Percentiles rank a stretch among this genome's conserved stretches.
These are phyloP conservation scores for Ophioninae sp. DNA, from an alignment of 2,888 invertebrate genomes.

Conservation along the genomic window DNA sequence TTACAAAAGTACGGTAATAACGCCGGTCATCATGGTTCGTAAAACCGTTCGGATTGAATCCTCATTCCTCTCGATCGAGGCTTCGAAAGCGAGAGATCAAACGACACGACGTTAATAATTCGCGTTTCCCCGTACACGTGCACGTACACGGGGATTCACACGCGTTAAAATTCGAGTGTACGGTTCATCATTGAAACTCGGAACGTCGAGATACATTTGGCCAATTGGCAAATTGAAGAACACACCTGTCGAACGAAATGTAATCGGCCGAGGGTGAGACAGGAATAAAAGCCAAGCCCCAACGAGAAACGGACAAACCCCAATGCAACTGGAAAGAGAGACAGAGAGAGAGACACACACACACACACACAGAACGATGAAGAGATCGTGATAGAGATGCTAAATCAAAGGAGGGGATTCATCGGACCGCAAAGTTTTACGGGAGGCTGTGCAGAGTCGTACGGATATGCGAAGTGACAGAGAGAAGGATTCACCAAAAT, in stretches of 20 bases:
- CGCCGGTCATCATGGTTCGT: not conserved
- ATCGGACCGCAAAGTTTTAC: constrained; percentile 68
- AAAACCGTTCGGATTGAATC: constrained; percentile 18
- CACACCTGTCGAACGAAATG: constrained; percentile 78
- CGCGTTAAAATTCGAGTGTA: not conserved
- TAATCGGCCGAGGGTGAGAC: constrained; percentile 68
- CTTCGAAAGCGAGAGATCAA: constrained; percentile 67
- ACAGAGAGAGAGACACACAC: constrained; percentile 58
- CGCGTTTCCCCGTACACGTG: constrained; percentile 30
- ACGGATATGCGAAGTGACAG: constrained; percentile 69
- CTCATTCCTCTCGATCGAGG: constrained; percentile 49
- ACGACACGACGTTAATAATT: constrained; percentile 60
- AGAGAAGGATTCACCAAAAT: constrained; percentile 68
- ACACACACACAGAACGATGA: constrained; percentile 64
- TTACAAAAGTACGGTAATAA: constrained; percentile 15
- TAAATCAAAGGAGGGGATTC: constrained; percentile 60
- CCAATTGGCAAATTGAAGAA: constrained; percentile 62
- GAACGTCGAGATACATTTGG: constrained; percentile 60
- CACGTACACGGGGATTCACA: constrained; percentile 8
- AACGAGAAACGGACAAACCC: constrained; percentile 34
- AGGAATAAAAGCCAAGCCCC: constrained; percentile 10
- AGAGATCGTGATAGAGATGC: constrained; percentile 76
- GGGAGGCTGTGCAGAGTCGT: constrained; percentile 64
- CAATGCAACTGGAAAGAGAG: constrained; percentile 72
- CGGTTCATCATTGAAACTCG: constrained; percentile 23